Conservation (phyloP, 2,888 invertebrate genomes). For the Acronicta aceris region DNA sequence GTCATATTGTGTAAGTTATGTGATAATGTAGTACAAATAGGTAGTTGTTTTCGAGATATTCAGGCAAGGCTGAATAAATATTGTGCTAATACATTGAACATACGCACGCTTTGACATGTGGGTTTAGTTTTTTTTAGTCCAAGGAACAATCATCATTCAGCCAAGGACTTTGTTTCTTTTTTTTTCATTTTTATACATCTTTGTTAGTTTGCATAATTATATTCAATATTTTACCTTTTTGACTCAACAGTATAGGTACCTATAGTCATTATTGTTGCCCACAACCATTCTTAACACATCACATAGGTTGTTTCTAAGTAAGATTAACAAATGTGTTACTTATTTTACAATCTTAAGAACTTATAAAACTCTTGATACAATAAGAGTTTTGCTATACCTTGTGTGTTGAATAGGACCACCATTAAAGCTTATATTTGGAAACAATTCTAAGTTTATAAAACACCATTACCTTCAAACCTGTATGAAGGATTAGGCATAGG, state of each 20-base stretch:
- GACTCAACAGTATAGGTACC: no score
- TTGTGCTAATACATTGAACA: slow-evolving; percentile 17
- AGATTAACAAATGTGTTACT: slow-evolving; percentile 1
- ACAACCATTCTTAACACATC: neutral
- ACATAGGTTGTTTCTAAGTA: slow-evolving; percentile 5
- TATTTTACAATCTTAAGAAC: neutral
- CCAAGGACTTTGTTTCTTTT: neutral
- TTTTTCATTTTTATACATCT: neutral
- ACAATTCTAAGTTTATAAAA: no score
- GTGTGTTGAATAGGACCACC: no score
- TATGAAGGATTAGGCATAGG: no score
- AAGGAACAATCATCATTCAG: slow-evolving; percentile 25
- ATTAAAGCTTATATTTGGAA: no score
- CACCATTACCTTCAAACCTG: no score
- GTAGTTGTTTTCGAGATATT: slow-evolving; percentile 36
- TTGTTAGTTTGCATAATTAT: neutral
- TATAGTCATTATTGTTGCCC: no score
- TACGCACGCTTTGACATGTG: slow-evolving; percentile 51
- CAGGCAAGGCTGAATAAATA: slow-evolving; percentile 25
- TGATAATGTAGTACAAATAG: slow-evolving; percentile 54
- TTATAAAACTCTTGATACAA: neutral
- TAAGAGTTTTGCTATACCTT: neutral
- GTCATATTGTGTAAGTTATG: slow-evolving; percentile 49
- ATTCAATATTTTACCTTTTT: neutral
- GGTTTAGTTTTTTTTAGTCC: slow-evolving; percentile 31